Base-by-base conservation (phyloP, 37 sponge, comb jelly and placozoan species). In the Chondrosia reniformis region DNA sequence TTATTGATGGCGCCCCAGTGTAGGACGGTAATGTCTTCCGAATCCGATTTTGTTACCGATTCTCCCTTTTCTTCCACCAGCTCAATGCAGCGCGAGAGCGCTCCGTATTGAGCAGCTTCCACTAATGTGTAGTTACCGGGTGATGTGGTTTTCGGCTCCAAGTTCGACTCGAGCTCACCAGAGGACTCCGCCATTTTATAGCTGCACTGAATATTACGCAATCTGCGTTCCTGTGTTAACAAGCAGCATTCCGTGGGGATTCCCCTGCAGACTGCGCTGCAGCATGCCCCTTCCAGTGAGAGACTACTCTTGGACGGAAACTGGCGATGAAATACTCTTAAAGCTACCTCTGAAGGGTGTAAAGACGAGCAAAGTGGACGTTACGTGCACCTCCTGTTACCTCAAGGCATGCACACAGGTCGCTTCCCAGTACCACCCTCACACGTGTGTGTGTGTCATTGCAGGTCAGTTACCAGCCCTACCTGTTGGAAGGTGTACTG, bases 1-100 rank as follows among this genome's bases (percentile, higher is more conserved):
- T 97, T 94, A 81, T 97, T 97, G 79, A 97, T 97, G 74, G 97
- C 92, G 5, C 95, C 97, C 97, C 97, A 97, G 80, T 97, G 97
- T 27, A 97, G 88, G 0, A 78, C 77, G 27, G 97, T 91, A 41
- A 97, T 94, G 46, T 79, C 84, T 76, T 97, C 92, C 0, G 79
- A 79, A 42, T 97, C 95, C 1, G 80, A 87, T 41, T 72, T 45
- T 17, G 52, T 82, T 28, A 88, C 89, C 74, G 86, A 84, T 2
- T 30, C 84, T 12, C 83, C 79, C 67, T 88, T 81, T 31, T 55
- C 69, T 76, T 97, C 97, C 28, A 97, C 85, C 55, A 94, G 76
- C 66, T 94, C 84, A 41, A 79, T 77, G 67, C 94, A 93, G 30
- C 92, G 76, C 31, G 79, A 79, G 3, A 92, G 74, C 27, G 74